phyloP scores from a whole-genome alignment of 2,888 invertebrate species.

The Ochropacha duplaris region DNA sequence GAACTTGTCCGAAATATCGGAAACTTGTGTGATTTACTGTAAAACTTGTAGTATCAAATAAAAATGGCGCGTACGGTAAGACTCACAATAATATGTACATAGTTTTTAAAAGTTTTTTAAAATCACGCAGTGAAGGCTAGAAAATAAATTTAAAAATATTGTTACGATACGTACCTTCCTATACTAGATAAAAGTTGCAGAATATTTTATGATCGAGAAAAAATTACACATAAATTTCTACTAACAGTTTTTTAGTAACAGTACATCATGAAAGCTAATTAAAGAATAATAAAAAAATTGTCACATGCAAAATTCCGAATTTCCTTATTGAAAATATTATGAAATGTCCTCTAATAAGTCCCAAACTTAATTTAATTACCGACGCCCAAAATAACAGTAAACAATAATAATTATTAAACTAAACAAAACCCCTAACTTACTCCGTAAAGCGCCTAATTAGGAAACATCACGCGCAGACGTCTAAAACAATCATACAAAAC shows the following conservation, averaged over 20 bases:
- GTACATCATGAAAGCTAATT: too few species aligned
- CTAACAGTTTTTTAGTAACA: too few species aligned
- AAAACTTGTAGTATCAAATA: slow-evolving; percentile 49
- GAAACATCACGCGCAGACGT: slow-evolving; percentile 17
- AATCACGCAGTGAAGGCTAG: not conserved
- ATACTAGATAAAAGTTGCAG: not conserved
- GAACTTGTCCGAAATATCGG: slow-evolving; percentile 39
- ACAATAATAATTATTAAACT: slow-evolving; percentile 12
- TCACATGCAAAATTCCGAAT: too few species aligned
- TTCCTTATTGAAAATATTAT: not conserved
- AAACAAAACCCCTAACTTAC: slow-evolving; percentile 21
- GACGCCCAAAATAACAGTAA: slow-evolving; percentile 11
- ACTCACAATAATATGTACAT: not conserved
- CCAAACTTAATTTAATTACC: not conserved
- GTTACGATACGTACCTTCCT: too few species aligned
- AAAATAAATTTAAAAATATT: too few species aligned
- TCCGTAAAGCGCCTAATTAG: slow-evolving; percentile 12
- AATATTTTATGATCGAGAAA: not conserved
- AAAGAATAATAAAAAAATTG: too few species aligned
- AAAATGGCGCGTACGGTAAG: slow-evolving; percentile 25
- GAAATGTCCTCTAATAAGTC: not conserved
- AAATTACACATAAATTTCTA: too few species aligned
- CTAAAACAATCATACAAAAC: slow-evolving; percentile 35
- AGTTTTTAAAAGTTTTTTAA: not conserved
- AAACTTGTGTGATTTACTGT: slow-evolving; percentile 59